These are phyloP conservation scores for Caenorhabditis uteleia DNA, from an alignment of 2,888 invertebrate genomes.

Conservation along the genomic window DNA sequence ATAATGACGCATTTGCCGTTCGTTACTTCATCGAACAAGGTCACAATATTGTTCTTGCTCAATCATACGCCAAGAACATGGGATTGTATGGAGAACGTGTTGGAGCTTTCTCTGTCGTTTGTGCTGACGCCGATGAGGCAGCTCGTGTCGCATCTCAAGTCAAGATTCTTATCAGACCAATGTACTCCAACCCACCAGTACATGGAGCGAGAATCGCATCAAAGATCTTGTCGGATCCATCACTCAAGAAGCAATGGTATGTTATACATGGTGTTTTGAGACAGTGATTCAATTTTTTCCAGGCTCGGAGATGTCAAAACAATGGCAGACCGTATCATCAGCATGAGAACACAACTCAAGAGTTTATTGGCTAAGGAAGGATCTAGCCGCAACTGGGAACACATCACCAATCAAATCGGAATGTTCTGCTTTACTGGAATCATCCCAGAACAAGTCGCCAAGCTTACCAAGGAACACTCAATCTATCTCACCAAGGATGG, in stretches of 20 bases:
- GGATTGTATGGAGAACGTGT: conserved; percentile 96
- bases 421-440: conserved; percentile 99
- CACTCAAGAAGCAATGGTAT: conserved; percentile 83
- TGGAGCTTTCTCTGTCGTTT: conserved; percentile 87
- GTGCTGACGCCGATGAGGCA: conserved; percentile 81
- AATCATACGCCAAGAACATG: conserved; percentile 99
- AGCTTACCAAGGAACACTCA: conserved; percentile 64
- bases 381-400: conserved; percentile 88
- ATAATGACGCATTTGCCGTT: conserved; percentile 88
- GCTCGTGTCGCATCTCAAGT: conserved; percentile 77
- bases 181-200: conserved; percentile 88
- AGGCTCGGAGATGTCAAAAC: conserved; percentile 88
- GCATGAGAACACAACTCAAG: conserved; percentile 81
- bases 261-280: background rate
- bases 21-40: conserved; percentile 75
- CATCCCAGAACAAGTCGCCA: conserved; percentile 71
- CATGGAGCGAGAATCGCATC: conserved; percentile 91
- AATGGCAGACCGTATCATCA: conserved; percentile 97
- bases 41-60: conserved; percentile 89
- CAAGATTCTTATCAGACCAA: conserved; percentile 70
- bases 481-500: conserved; percentile 90
- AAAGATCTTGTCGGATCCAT: conserved; percentile 80
- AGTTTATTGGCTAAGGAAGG: conserved; percentile 78
- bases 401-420: conserved; percentile 90
- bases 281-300: conserved; percentile 13